Percentiles rank a stretch among this genome's conserved stretches.
Evolutionary conservation across 2,113 vertebrate genomes (phyloP).

Genomic region (Pelecanus crispus): DNA sequence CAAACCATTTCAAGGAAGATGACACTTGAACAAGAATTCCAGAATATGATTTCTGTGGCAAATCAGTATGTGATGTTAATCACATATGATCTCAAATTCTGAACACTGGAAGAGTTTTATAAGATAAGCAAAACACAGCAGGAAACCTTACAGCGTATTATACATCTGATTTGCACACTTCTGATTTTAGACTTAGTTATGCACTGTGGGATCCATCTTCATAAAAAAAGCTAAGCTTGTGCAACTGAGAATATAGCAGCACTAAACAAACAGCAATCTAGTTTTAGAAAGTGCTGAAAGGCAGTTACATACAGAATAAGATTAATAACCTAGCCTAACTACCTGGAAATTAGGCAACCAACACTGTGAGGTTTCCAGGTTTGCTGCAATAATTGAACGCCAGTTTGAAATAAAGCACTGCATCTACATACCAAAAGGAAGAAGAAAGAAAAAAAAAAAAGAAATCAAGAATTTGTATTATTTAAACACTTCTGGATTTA

Average conservation of each 20-base stretch:
- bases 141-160: background rate
- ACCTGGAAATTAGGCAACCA: slow-evolving; percentile 8
- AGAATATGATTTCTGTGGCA: background rate
- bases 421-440: background rate
- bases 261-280: background rate
- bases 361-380: background rate
- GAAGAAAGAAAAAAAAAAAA: background rate
- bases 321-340: background rate
- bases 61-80: background rate
- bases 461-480: background rate
- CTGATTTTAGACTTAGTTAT: background rate
- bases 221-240: background rate
- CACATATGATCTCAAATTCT: background rate
- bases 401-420: background rate
- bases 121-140: background rate
- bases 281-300: slow-evolving; percentile 4
- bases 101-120: background rate
- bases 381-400: background rate
- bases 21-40: background rate
- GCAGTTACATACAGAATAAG: background rate
- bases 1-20: background rate
- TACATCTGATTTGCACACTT: background rate
- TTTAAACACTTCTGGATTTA: background rate
- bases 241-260: background rate
- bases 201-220: background rate